Conservation (phyloP, 2,797 vertebrate species). For the Dermochelys coriacea region DNA sequence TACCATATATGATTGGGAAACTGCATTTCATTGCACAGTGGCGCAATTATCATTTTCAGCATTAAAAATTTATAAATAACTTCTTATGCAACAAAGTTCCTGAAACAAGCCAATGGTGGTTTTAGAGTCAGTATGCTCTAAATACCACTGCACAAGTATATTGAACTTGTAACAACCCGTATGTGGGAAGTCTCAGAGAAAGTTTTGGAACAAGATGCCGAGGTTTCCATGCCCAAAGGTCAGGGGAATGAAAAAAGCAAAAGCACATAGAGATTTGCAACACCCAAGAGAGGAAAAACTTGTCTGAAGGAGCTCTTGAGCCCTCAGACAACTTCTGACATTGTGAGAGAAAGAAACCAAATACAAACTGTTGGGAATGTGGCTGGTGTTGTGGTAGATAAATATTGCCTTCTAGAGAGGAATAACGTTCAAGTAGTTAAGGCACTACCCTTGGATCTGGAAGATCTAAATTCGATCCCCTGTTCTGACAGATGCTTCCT, state of each 20-base stretch:
- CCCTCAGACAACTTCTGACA: background rate
- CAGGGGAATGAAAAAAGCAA: background rate
- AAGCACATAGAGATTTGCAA: background rate
- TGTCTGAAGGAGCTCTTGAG: too few species aligned
- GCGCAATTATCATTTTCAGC: background rate
- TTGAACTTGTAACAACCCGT: background rate
- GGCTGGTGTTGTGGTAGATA: background rate
- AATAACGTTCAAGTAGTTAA: background rate
- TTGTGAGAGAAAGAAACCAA: background rate
- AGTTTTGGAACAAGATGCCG: background rate
- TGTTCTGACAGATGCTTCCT: background rate
- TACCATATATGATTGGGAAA: background rate
- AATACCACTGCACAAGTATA: background rate
- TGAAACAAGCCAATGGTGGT: background rate
- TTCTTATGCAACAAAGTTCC: background rate
- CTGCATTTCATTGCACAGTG: slow-evolving; percentile 2
- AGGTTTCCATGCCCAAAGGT: background rate
- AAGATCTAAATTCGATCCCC: background rate
- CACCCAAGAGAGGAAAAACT: background rate
- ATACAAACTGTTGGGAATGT: background rate
- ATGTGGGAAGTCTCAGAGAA: background rate
- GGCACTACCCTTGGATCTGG: background rate
- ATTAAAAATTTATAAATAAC: background rate
- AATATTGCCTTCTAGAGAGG: background rate
- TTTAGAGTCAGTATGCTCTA: background rate